Percentiles rank a stretch among this genome's conserved stretches.
Conservation (phyloP, 2,888 invertebrate species). For the Volucella inflata region DNA sequence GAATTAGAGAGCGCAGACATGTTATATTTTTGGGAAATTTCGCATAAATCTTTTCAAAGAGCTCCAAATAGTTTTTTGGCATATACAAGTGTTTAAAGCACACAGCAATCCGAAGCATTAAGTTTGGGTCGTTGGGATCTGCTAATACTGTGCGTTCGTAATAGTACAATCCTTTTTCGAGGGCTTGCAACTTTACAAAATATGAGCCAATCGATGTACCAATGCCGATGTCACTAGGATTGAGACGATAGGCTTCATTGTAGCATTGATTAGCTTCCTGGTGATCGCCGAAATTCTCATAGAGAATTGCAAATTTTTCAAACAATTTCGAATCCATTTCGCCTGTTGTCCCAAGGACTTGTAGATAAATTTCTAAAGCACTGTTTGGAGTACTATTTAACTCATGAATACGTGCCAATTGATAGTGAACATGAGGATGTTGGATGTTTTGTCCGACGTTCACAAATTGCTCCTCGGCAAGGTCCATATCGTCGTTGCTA, state of each 20-base stretch:
- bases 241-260: constrained; percentile 82
- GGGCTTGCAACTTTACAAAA: constrained; percentile 93
- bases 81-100: constrained; percentile 91
- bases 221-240: constrained; percentile 85
- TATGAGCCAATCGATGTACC: constrained; percentile 96
- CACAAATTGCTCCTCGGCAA: constrained; percentile 90
- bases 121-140: constrained; percentile 91
- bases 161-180: constrained; percentile 93
- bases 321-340: constrained; percentile 94
- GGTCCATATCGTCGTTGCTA: constrained; percentile 87
- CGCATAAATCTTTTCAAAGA: constrained; percentile 87
- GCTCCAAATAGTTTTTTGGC: constrained; percentile 84
- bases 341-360: constrained; percentile 92
- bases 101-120: constrained; percentile 93
- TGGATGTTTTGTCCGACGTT: constrained; percentile 81
- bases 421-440: constrained; percentile 87
- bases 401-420: constrained; percentile 91
- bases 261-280: constrained; percentile 88
- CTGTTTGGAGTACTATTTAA: constrained; percentile 83
- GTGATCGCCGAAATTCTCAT: constrained; percentile 95
- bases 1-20: constrained; percentile 89
- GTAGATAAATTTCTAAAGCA: constrained; percentile 88
- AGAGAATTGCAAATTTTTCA: constrained; percentile 94
- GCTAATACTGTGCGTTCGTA: constrained; percentile 91
- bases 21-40: constrained; percentile 97